Conservation (phyloP, 2,113 vertebrate genomes). For the Hemiscyllium ocellatum region DNA sequence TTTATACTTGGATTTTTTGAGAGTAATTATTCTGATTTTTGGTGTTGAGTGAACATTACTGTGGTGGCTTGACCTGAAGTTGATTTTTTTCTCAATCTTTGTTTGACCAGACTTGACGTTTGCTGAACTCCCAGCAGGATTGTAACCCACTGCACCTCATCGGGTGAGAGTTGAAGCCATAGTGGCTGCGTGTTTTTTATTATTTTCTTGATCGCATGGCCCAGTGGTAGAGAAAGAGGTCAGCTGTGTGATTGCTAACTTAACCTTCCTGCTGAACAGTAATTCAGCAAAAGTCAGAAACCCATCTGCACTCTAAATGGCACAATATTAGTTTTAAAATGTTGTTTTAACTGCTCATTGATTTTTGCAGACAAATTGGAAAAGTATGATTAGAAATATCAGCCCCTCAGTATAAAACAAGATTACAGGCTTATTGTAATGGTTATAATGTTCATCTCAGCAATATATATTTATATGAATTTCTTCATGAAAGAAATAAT, state of each 20-base stretch:
- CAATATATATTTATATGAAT: neutral
- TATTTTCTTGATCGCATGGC: conserved; percentile 32
- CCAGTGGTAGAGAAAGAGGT: conserved; percentile 17
- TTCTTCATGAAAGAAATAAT: neutral
- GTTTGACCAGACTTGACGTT: conserved; percentile 29
- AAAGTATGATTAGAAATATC: conserved; percentile 29
- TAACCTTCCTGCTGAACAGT: conserved; percentile 31
- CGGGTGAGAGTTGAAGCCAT: neutral
- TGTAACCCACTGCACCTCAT: neutral
- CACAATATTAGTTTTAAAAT: conserved; percentile 33
- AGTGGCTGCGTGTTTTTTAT: neutral
- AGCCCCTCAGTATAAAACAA: neutral
- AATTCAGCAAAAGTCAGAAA: conserved; percentile 29
- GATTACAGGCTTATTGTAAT: neutral
- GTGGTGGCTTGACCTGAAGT: conserved; percentile 18
- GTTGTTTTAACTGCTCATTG: conserved; percentile 10
- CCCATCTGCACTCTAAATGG: conserved; percentile 19
- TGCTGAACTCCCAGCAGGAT: conserved; percentile 25
- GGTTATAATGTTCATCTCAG: neutral
- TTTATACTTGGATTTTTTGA: neutral
- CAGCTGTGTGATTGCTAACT: conserved; percentile 37
- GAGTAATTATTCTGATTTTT: neutral
- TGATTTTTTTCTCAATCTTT: conserved; percentile 20
- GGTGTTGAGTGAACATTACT: neutral
- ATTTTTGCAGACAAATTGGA: conserved; percentile 12